Evolutionary conservation across 1,140 invertebrate genomes (phyloP).

Genomic region (Lamellibrachia luymesi): DNA sequence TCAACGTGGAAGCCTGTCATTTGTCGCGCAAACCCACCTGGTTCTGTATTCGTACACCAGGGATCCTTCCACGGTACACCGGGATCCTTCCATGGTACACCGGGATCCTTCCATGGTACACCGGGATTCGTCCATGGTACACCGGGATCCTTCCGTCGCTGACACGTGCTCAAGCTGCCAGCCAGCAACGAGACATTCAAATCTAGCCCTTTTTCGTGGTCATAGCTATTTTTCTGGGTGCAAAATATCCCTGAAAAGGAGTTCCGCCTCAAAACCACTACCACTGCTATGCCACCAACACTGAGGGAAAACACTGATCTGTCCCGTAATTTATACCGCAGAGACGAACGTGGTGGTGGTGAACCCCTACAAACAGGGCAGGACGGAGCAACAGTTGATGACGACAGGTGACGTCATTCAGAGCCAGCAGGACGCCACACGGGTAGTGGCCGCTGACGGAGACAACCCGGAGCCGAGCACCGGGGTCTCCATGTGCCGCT

Average conservation of each 20-base stretch:
- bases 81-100: too few relatives aligned
- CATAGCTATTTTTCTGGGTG: too few relatives aligned
- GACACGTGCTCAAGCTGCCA: too few relatives aligned
- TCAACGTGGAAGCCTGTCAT: neutral
- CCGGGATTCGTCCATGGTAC: too few relatives aligned
- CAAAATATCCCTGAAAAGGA: too few relatives aligned
- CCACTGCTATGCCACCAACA: too few relatives aligned
- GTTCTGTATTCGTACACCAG: neutral
- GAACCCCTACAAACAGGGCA: neutral
- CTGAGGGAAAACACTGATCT: too few relatives aligned
- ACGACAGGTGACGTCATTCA: neutral
- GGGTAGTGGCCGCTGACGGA: neutral
- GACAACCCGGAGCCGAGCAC: neutral
- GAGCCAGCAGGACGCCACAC: neutral
- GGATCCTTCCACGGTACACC: neutral
- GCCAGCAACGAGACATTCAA: too few relatives aligned
- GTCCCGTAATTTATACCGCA: neutral
- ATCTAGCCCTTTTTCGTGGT: too few relatives aligned
- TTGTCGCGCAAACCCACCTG: neutral
- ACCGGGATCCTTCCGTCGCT: neutral
- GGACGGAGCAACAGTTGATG: slow-evolving; percentile 12
- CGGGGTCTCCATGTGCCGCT: neutral
- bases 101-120: too few relatives aligned
- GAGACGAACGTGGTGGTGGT: neutral
- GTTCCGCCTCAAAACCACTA: too few relatives aligned